Base-by-base conservation (phyloP, 1,140 invertebrate genomes). In the Rhynchophorus ferrugineus region DNA sequence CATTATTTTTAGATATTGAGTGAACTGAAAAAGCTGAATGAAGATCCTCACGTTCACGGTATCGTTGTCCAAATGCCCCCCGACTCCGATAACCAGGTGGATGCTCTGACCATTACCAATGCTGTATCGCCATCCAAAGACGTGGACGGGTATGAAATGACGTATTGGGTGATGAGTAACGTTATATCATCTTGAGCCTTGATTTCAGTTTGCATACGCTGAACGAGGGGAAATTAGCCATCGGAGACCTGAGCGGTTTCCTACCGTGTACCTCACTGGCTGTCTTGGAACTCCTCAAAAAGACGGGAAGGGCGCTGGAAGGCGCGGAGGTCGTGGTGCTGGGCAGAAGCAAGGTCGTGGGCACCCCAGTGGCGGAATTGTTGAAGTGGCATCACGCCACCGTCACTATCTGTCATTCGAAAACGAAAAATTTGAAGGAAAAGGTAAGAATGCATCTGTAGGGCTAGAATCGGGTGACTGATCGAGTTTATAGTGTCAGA, bases 21-120 rank as follows among this genome's bases (percentile, higher is more conserved):
- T 11, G 78, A 83, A 73, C 66, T 98, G n/a, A 75, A 81, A 29
- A 78, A 81, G 55, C 72, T 98, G 21, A 98, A 98, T 69, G 74
- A 81, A 45, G 88, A 95, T 71, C 79, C 85, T 0, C 73, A 70
- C 13, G 79, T 94, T 39, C 93, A 98, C 74, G 95, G 95, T 18
- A 95, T 98, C 63, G 96, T 98, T 64, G 92, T 98, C 1, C 94
- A 98, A 78, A 90, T 98, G 83, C 95, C 95, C 0, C 73, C 98
- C 35, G 93, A 98, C 66, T 81, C 80, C 51, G 78, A 82, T 0
- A 82, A 85, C 58, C 62, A 76, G 52, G 94, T 98, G 54, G 85
- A 98, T 75, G 80, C 87, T 0, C 84, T 92, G 69, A 69, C 85
- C 8, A 81, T 97, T 43, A 95, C 92, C 3, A 89, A 97, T 72